A percentile compares a stretch with the other conserved stretches of the same genome.
phyloP scores from a whole-genome alignment of 2,113 vertebrate genomes.

The Pseudois nayaur region DNA sequence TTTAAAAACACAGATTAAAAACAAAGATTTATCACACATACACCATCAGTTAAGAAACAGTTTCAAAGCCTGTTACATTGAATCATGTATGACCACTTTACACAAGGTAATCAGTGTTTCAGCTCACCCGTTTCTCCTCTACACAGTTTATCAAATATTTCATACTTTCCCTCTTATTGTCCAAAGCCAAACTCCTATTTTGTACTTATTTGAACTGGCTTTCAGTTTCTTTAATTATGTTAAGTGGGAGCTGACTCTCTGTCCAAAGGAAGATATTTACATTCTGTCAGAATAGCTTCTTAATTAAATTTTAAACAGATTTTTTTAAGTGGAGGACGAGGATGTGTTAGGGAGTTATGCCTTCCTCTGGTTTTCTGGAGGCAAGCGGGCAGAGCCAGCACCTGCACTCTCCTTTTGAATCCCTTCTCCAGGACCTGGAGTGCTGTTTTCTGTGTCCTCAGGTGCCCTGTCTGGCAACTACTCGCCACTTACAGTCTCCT shows the following conservation, averaged over 20 bases:
- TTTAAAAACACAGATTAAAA: background rate
- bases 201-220: background rate
- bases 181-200: background rate
- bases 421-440: background rate
- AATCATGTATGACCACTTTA: background rate
- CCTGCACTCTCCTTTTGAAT: background rate
- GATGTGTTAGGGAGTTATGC: background rate
- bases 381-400: background rate
- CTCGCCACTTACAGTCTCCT: background rate
- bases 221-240: background rate
- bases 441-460: background rate
- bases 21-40: background rate
- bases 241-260: background rate
- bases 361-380: background rate
- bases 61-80: background rate
- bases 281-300: background rate
- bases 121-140: background rate
- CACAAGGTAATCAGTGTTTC: background rate
- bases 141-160: background rate
- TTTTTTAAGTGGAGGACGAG: background rate
- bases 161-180: background rate
- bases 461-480: background rate
- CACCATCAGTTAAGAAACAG: background rate
- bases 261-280: background rate
- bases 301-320: background rate